Evolutionary conservation across 2,797 vertebrate species (phyloP), one percentile per base, ranked within the genome.

Genomic region (Ptychadena robeensis): DNA sequence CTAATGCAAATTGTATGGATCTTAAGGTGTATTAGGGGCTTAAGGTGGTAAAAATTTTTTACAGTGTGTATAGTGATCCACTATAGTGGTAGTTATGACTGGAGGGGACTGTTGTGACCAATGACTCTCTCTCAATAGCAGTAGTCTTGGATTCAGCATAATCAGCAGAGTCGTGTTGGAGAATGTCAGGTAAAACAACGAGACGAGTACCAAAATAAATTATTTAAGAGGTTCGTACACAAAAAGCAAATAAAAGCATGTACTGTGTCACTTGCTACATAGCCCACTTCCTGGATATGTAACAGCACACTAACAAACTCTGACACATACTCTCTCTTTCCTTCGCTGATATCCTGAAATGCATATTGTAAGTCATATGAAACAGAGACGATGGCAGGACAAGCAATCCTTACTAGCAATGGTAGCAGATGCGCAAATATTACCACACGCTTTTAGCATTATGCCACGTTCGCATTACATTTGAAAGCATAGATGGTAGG

Each of bases 231-330:
- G 66, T 10, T 35, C n/a, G 37, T 34, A 68, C n/a, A 27, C n/a
- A 4, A 18, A 27, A 37, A 68, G 66, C 32, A 68, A 68, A 68
- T 68, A 68, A 61, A 61, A 61, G 59, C 59, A 61, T 53, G 18
- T 53, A 53, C 18, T 4, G 5, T 53, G 44, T 22, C 18, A 7
- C 2, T 53, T 53, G 18, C 18, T 22, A 9, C 59, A 28, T 61
- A 28, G 59, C 59, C 25, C n/a, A 28, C 25, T 28, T 61, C 28
- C 27, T 61, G 10, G 59, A 28, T 53, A 27, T 28, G 27, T 25
- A 61, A 61, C n/a, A 2, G 27, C n/a, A 28, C 27, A 27, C 59
- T 53, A 53, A 53, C 44, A 53, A 53, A 61, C 59, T 28, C 27
- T 9, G 27, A 61, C 59, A 61, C 59, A 28, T 12, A 61, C 27